Percentiles rank a stretch among this genome's conserved stretches.
Evolutionary conservation across 2,888 invertebrate species (phyloP).

Genomic region (Alviniconcha strummeri): DNA sequence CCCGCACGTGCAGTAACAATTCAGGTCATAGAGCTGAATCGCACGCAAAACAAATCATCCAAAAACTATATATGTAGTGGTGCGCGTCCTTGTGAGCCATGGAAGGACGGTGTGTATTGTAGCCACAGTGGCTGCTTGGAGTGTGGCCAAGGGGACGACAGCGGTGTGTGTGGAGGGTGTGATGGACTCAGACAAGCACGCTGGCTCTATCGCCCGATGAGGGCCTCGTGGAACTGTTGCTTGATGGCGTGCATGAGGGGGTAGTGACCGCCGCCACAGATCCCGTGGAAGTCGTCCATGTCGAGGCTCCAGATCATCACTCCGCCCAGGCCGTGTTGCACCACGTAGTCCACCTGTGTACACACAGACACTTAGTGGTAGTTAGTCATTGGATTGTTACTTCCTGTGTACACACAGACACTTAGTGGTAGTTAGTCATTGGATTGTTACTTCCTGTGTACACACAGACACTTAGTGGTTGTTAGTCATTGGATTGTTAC

Average conservation of each 20-base stretch:
- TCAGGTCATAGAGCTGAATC: too few species aligned
- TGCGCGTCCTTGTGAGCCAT: too few species aligned
- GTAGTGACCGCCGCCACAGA: constrained; percentile 14
- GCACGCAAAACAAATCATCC: neutral
- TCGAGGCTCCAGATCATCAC: constrained; percentile 19
- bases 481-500: too few species aligned
- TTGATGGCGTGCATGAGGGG: constrained; percentile 23
- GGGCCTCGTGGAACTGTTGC: neutral
- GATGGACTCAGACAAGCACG: too few species aligned
- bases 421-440: neutral
- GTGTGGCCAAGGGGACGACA: too few species aligned
- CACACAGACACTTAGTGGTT: too few species aligned
- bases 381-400: too few species aligned
- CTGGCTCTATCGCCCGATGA: neutral
- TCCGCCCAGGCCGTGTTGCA: constrained; percentile 24
- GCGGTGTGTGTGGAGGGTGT: too few species aligned
- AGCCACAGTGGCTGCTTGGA: too few species aligned
- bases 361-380: neutral
- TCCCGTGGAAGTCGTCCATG: constrained; percentile 29
- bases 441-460: neutral
- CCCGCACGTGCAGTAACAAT: too few species aligned
- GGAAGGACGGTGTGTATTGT: too few species aligned
- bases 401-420: too few species aligned
- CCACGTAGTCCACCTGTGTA: constrained; percentile 18
- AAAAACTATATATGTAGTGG: neutral